Evolutionary conservation across 2,113 vertebrate species (phyloP), one percentile per base, ranked within the genome.

Genomic region (Poeciliopsis prolifica): DNA sequence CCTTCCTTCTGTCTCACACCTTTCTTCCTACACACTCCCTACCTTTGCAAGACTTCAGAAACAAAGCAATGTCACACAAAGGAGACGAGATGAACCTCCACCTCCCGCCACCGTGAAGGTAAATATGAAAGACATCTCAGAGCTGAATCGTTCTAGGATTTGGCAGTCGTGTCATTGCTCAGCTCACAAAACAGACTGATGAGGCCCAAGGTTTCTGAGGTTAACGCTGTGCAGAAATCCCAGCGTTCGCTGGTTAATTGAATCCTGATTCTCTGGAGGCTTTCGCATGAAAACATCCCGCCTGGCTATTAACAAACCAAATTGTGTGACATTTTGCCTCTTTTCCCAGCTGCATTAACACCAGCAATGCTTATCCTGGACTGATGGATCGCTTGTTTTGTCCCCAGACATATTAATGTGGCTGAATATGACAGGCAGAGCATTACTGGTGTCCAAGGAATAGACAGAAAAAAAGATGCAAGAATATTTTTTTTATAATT

Each of bases 181-280:
- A 86, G 85, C 78, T 87, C 78, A 84, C 81, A 68, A 74, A 31
- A 78, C 81, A 76, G 75, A 81, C 72, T 76, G 78, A 86, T 85
- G 82, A 90, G 84, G 73, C 80, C 80, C 74, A 54, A 42, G 33
- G 75, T 80, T 65, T 81, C 79, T 51, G 71, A 80, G 76, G 69
- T 80, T 80, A 68, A 37, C 84, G 65, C 74, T 78, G 28, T 71
- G 51, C 79, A 78, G 80, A 89, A 89, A 85, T 84, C 85, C 83
- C 75, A 81, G 82, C 82, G 84, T 83, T 83, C 87, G 81, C 80
- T 87, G 79, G 75, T 87, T 87, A 85, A 88, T 90, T 89, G 83
- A 90, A 86, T 79, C 70, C 40, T 77, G 65, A 60, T 78, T 86
- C 84, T 84, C 82, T 40, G 77, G 83, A 88, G 83, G 70, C 86